These are phyloP conservation scores for Serrognathus titanus DNA, from an alignment of 2,888 invertebrate genomes.

Conservation along the genomic window DNA sequence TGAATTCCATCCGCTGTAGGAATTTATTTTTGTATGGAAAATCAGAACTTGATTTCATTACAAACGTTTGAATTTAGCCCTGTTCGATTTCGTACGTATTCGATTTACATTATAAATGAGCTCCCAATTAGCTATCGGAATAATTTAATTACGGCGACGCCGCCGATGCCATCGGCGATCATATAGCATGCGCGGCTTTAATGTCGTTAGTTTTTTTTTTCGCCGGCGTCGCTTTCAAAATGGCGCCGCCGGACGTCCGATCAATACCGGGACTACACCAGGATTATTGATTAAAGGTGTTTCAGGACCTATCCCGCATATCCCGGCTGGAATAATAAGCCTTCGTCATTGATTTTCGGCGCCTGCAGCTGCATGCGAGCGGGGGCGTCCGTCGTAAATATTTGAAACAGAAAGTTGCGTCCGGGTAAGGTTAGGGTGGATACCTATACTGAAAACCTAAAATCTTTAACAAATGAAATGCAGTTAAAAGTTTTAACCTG, in stretches of 20 bases:
- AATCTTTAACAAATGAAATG: no score
- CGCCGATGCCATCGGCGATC: neutral
- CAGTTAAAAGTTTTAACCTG: no score
- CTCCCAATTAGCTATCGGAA: no score
- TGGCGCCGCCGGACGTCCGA: slow-evolving; percentile 17
- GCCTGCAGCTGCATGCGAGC: neutral
- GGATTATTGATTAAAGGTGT: slow-evolving; percentile 24
- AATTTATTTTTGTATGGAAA: no score
- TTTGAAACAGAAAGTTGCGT: slow-evolving; percentile 1
- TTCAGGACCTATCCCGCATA: slow-evolving; percentile 23
- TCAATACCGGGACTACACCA: slow-evolving; percentile 25
- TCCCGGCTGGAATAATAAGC: slow-evolving; percentile 14
- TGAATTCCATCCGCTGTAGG: no score
- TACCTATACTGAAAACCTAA: no score
- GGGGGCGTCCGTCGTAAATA: neutral
- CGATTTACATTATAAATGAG: no score
- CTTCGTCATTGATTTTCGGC: neutral
- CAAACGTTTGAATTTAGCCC: no score
- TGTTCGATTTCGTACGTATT: no score
- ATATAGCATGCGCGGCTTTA: slow-evolving; percentile 1
- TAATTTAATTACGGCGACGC: no score
- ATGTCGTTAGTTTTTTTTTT: slow-evolving; percentile 1
- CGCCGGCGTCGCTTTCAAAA: slow-evolving; percentile 19
- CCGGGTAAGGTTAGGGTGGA: no score
- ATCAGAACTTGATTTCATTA: no score